phyloP scores from a whole-genome alignment of 1,140 invertebrate species.

The Drosophila serrata region DNA sequence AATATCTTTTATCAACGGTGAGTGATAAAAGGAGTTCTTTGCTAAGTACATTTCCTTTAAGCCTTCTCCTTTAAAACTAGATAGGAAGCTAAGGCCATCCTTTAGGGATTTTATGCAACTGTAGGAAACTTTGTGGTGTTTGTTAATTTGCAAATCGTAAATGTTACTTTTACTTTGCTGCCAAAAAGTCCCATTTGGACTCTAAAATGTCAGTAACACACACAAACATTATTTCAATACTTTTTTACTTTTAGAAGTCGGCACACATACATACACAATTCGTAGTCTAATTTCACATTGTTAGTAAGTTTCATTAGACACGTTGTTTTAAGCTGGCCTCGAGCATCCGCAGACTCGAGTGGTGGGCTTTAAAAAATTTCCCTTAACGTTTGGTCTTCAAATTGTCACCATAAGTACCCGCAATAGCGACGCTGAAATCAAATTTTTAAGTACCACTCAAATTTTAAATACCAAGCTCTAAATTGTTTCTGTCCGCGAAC shows the following conservation, averaged over 20 bases:
- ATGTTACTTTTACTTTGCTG: conserved; percentile 19
- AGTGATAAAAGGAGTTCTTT: no score
- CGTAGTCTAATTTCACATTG: conserved; percentile 28
- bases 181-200: conserved; percentile 4
- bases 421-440: conserved; percentile 38
- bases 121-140: background rate
- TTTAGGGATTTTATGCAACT: background rate
- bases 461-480: conserved; percentile 61
- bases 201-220: conserved; percentile 18
- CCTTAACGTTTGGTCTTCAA: conserved; percentile 25
- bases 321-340: conserved; percentile 18
- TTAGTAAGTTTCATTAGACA: conserved; percentile 48
- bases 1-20: conserved; percentile 78
- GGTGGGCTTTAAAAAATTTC: conserved; percentile 42
- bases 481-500: conserved; percentile 21
- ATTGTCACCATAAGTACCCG: conserved; percentile 7
- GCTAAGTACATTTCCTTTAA: no score
- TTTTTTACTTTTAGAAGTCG: conserved; percentile 81
- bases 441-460: conserved; percentile 71
- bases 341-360: background rate
- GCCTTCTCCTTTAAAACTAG: background rate
- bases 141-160: background rate
- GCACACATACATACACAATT: conserved; percentile 59
- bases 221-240: conserved; percentile 53
- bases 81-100: background rate